phyloP scores from a whole-genome alignment of 2,888 invertebrate genomes.

The Leptogaster cylindrica region DNA sequence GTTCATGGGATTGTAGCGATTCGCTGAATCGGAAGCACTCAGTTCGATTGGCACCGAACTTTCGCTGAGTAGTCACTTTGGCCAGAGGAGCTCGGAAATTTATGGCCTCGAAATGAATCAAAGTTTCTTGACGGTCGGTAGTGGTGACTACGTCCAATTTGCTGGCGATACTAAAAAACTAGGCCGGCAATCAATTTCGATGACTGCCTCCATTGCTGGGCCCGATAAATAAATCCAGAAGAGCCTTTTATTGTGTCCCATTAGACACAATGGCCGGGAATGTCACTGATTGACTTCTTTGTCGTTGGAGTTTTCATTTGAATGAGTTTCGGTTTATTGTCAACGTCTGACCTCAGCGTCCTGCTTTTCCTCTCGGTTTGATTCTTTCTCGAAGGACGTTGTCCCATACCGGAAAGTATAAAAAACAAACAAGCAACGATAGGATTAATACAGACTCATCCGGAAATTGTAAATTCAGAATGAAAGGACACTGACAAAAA shows the following conservation, averaged over 20 bases:
- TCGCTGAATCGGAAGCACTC: slow-evolving; percentile 24
- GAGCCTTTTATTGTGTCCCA: slow-evolving; percentile 39
- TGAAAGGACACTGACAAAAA: not conserved
- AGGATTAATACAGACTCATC: slow-evolving; percentile 33
- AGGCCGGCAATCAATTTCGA: slow-evolving; percentile 10
- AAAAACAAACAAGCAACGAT: slow-evolving; percentile 33
- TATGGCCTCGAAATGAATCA: slow-evolving; percentile 26
- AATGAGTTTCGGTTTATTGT: slow-evolving; percentile 37
- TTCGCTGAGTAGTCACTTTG: slow-evolving; percentile 27
- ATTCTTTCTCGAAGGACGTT: slow-evolving; percentile 9
- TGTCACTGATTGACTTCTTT: slow-evolving; percentile 35
- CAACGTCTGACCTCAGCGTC: slow-evolving; percentile 29
- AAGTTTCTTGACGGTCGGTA: not conserved
- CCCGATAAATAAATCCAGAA: slow-evolving; percentile 34
- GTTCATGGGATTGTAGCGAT: too few relatives aligned
- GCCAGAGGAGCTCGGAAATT: slow-evolving; percentile 16
- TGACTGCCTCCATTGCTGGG: not conserved
- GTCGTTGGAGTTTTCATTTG: slow-evolving; percentile 31
- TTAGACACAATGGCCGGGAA: slow-evolving; percentile 18
- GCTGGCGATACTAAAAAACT: slow-evolving; percentile 6
- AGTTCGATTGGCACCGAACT: slow-evolving; percentile 28
- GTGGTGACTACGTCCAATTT: not conserved
- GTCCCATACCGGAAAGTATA: slow-evolving; percentile 33
- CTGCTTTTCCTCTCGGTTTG: slow-evolving; percentile 22
- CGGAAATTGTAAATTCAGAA: slow-evolving; percentile 37